These are phyloP conservation scores for Platyscapa corneri DNA, from an alignment of 1,140 invertebrate genomes.

Conservation along the genomic window DNA sequence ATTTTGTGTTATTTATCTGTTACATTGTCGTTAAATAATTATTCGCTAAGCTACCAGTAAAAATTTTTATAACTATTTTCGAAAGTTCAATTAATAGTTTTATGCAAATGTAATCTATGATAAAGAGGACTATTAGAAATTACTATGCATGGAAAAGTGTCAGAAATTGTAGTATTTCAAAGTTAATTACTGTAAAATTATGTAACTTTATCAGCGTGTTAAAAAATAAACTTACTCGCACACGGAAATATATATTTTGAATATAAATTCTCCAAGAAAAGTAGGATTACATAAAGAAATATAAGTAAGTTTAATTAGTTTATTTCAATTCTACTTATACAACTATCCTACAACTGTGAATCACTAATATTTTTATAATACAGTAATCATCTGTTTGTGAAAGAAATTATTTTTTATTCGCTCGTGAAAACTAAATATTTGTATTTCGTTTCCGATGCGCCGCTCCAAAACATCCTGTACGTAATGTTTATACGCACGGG, in stretches of 20 bases:
- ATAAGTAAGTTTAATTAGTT: too few relatives aligned
- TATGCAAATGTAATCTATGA: not conserved
- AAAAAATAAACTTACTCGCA: not conserved
- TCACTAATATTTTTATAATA: not conserved
- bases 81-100: not conserved
- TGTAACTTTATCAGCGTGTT: not conserved
- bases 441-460: not conserved
- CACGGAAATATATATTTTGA: too few relatives aligned
- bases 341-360: not conserved
- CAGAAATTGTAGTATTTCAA: not conserved
- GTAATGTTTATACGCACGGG: not conserved
- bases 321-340: too few relatives aligned
- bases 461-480: not conserved
- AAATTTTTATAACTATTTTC: too few relatives aligned
- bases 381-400: not conserved
- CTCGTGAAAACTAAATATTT: not conserved
- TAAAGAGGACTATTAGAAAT: not conserved
- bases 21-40: too few relatives aligned
- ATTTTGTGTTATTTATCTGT: too few relatives aligned
- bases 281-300: too few relatives aligned
- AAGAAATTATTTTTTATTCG: not conserved
- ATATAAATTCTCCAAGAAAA: too few relatives aligned
- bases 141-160: not conserved
- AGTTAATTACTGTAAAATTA: not conserved
- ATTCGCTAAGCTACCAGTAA: too few relatives aligned